These are phyloP conservation scores for Cyprinus carpio DNA, from an alignment of 2,113 vertebrate genomes.

Conservation along the genomic window DNA sequence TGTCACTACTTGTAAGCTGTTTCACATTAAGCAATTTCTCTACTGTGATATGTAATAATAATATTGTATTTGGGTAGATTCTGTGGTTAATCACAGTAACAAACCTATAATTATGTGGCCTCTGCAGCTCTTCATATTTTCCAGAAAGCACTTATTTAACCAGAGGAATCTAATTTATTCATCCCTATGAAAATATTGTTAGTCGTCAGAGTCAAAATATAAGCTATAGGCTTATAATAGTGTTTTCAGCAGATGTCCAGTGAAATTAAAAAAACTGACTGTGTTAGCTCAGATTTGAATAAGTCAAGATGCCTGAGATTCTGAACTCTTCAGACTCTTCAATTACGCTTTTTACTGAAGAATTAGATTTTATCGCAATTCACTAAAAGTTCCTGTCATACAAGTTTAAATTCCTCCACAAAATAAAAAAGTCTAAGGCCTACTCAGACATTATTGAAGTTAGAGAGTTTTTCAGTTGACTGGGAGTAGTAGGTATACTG, in stretches of 20 bases:
- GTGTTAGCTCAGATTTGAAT: neutral
- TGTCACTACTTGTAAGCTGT: neutral
- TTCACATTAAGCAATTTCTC: constrained; percentile 22
- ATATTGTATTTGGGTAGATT: neutral
- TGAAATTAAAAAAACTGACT: too few relatives aligned
- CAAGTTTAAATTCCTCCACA: neutral
- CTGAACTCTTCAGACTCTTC: neutral
- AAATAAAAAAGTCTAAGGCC: neutral
- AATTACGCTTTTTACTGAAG: neutral
- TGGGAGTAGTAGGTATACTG: neutral
- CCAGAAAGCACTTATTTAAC: neutral
- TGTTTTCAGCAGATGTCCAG: neutral
- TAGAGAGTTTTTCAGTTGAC: neutral
- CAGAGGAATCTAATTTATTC: neutral
- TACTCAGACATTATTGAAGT: neutral
- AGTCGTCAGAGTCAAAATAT: too few relatives aligned
- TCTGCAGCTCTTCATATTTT: neutral
- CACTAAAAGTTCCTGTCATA: neutral
- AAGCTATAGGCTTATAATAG: neutral
- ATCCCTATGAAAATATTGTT: neutral
- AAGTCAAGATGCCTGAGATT: neutral
- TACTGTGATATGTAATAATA: neutral
- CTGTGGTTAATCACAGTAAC: neutral
- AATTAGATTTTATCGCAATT: neutral
- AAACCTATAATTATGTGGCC: neutral